Base-by-base conservation (phyloP, 2,888 invertebrate species). In the Cancer borealis region DNA sequence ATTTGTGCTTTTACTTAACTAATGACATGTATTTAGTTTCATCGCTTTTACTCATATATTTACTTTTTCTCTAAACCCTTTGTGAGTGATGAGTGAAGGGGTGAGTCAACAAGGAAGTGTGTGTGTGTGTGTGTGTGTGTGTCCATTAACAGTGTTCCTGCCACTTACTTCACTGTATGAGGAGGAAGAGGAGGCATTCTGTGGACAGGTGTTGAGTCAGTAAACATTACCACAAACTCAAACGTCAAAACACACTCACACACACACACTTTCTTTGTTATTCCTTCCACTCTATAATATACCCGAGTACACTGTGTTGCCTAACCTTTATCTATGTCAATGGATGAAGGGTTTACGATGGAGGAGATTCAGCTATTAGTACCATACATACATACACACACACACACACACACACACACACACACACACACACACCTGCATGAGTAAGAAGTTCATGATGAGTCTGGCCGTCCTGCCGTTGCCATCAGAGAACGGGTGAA, bases 401-500 rank as follows among this genome's bases (percentile, higher is more conserved):
- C 73, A 73, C n/a, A 12, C 73, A n/a, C 73, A 21, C 8, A 73
- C 73, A 26, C 73, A 73, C 73, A 26, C 73, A 14, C 14, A 73
- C n/a, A 4, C 73, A 73, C 0, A 54, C 54, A 79, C 17, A 91
- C 94, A 46, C n/a, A 95, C 95, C 96, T 98, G 98, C 98, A 99
- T 98, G 60, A 99, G 97, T 95, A 99, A 98, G 96, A 99, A 97
- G 97, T 99, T 99, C 99, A 99, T 99, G 1, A 99, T 97, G 46
- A 99, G 97, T 49, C 99, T 97, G 21, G 99, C 99, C 0, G 99
- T 99, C 96, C 99, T 97, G 0, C 99, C 99, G 96, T 99, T 99
- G 91, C 99, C 99, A 96, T 99, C 99, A 3, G 98, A 97, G 97
- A 99, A 99, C 0, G 99, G 99, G 97, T 99, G 99, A 96, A 99